A percentile compares a stretch with the other conserved stretches of the same genome.
Conservation (phyloP, 2,113 vertebrate species). For the Pterocles gutturalis region DNA sequence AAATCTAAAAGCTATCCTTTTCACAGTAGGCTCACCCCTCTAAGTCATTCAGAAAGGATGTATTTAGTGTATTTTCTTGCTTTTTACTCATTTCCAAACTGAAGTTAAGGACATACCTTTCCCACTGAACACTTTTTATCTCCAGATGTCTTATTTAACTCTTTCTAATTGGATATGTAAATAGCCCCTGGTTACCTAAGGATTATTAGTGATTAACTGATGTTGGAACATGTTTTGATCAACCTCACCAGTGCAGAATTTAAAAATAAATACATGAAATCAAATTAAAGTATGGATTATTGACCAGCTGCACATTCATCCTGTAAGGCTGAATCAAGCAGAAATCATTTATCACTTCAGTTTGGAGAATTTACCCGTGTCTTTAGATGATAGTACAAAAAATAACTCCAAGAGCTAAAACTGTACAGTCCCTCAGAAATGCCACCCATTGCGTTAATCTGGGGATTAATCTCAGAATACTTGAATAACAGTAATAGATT, state of each 20-base stretch:
- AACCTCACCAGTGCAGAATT: not conserved
- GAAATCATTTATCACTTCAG: not conserved
- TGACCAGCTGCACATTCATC: constrained; percentile 3
- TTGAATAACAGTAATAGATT: not conserved
- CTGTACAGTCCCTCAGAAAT: not conserved
- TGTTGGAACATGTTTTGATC: constrained; percentile 26
- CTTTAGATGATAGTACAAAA: not conserved
- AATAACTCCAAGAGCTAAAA: not conserved
- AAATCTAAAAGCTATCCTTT: not conserved
- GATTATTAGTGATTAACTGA: not conserved
- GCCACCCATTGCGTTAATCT: not conserved
- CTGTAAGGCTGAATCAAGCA: not conserved
- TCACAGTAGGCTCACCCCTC: not conserved
- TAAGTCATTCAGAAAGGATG: not conserved
- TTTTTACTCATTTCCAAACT: not conserved
- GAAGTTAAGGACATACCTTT: not conserved
- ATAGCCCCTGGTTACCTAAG: not conserved
- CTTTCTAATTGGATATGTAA: constrained; percentile 13
- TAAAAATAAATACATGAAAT: constrained; percentile 47
- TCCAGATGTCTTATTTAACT: not conserved
- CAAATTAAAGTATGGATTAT: constrained; percentile 19
- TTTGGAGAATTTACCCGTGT: not conserved
- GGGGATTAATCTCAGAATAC: not conserved
- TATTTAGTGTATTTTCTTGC: not conserved
- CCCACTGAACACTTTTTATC: not conserved